A percentile compares a stretch with the other conserved stretches of the same genome.
These are phyloP conservation scores for Aphelocoma coerulescens DNA, from an alignment of 2,113 vertebrate genomes.

Conservation along the genomic window DNA sequence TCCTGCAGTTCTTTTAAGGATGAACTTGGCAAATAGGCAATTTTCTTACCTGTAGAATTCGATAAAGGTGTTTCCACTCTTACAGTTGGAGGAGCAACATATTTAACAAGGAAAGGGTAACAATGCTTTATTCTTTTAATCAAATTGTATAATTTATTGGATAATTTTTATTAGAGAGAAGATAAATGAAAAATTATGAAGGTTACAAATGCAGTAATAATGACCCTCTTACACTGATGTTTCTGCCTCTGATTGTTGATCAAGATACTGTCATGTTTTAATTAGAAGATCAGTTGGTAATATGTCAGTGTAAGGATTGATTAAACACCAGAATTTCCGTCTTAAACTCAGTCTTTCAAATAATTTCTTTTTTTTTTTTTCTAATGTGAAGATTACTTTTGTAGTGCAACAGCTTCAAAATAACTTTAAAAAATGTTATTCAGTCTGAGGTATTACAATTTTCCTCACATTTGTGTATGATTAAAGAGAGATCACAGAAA, in stretches of 20 bases:
- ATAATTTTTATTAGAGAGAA: not conserved
- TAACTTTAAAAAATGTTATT: not conserved
- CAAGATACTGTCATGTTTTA: constrained; percentile 41
- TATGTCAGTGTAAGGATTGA: constrained; percentile 10
- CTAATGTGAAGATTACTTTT: not conserved
- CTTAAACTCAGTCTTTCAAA: not conserved
- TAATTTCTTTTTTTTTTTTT: not conserved
- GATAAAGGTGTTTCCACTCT: not conserved
- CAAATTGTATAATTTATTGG: not conserved
- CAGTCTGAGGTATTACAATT: not conserved
- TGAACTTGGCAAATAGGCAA: not conserved
- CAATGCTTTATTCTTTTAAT: not conserved
- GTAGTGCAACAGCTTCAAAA: not conserved
- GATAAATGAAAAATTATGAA: not conserved
- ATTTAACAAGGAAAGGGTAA: not conserved
- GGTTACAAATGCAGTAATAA: constrained; percentile 25
- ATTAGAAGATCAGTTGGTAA: constrained; percentile 35
- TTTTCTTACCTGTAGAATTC: not conserved
- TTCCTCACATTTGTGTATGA: not conserved
- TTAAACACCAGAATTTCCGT: not conserved
- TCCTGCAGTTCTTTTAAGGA: not conserved
- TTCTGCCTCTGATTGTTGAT: constrained; percentile 34
- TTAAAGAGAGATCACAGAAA: not conserved
- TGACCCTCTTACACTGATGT: constrained; percentile 29
- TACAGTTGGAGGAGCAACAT: not conserved